Base-by-base conservation (phyloP, 2,888 invertebrate species). In the Neria commutata region DNA sequence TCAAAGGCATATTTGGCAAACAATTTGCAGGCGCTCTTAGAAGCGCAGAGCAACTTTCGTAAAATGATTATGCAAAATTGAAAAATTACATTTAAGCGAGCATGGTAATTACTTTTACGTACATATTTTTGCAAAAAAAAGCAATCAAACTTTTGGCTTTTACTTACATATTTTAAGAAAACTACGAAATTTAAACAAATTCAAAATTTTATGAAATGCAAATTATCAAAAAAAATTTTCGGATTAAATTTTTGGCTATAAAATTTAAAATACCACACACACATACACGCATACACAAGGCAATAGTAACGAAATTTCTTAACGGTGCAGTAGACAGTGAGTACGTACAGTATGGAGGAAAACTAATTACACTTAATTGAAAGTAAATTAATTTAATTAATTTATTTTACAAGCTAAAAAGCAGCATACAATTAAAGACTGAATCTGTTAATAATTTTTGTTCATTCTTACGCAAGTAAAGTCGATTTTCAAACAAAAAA, bases 361-460 rank as follows among this genome's bases (percentile, higher is more conserved):
- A 66, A 53, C 29, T 8, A 19, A 52, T 40, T 45, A 37, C 68
- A 4, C 37, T 37, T 67, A 67, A 68, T 66, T 68, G 73, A 66
- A 63, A 74, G 71, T 73, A 73, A 71, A 74, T 78, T 78, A 72
- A 77, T 78, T 76, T 69, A 76, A 76, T 76, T 74, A 74, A 75
- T 76, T 74, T 71, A 73, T 75, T 73, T 72, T 70, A 62, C 72
- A 73, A 73, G 71, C 75, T 74, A 69, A 75, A n/a, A n/a, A 34
- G 46, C 24, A 58, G 58, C 56, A 56, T n/a, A n/a, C 60, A 58
- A 61, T 65, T 65, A 64, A 76, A 76, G 76, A 76, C 76, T 76
- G 76, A 76, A 76, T 73, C 75, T 77, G 76, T 76, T 76, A 73
- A 65, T 63, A n/a, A n/a, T n/a, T n/a, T n/a, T n/a, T n/a, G n/a